Conservation (phyloP, 2,797 vertebrate genomes). For the Falco berigora region DNA sequence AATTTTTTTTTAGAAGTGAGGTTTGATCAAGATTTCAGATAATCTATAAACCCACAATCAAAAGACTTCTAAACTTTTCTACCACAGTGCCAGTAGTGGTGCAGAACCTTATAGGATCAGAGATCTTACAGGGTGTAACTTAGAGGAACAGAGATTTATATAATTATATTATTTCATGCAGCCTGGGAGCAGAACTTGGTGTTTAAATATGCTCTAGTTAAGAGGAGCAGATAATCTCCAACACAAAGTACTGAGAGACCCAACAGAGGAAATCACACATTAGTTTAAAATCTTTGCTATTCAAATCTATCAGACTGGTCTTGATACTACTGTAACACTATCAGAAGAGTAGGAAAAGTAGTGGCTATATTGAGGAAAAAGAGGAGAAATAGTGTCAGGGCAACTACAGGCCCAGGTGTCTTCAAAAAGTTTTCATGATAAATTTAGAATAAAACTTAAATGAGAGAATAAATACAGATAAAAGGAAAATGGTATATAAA, state of each 20-base stretch:
- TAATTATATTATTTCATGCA: background rate
- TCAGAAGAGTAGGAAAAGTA: background rate
- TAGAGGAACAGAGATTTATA: background rate
- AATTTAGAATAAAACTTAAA: conserved; percentile 8
- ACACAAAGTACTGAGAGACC: background rate
- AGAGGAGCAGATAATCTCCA: background rate
- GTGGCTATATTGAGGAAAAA: background rate
- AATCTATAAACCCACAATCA: background rate
- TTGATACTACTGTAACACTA: background rate
- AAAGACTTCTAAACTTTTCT: background rate
- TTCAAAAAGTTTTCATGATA: background rate
- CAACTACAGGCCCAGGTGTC: background rate
- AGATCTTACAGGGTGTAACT: background rate
- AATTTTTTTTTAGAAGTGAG: background rate
- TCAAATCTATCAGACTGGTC: background rate
- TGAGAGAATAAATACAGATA: background rate
- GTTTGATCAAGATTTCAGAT: background rate
- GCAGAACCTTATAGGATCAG: background rate
- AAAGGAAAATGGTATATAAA: background rate
- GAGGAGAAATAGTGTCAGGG: background rate
- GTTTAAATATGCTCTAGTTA: background rate
- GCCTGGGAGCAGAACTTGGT: background rate
- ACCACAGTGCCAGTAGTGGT: background rate
- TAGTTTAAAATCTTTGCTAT: background rate
- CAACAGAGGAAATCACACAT: background rate